These are phyloP conservation scores for Premnoplex brunnescens DNA, from an alignment of 2,797 vertebrate genomes.

Conservation along the genomic window DNA sequence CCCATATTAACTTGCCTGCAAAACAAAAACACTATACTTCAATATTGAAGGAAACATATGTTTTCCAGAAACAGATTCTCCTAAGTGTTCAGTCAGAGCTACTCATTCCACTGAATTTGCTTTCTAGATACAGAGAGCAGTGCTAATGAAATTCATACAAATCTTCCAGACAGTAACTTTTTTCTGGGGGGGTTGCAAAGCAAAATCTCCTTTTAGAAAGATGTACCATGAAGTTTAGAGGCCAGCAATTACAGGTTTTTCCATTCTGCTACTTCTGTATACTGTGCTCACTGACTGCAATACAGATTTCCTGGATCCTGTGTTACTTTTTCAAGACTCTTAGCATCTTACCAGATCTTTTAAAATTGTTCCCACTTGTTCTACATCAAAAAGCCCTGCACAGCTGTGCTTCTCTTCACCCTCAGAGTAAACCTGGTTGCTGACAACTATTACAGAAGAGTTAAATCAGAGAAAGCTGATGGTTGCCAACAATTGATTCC, in stretches of 20 bases:
- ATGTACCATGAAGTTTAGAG: background rate
- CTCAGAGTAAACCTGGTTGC: background rate
- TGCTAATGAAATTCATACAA: background rate
- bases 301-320: background rate
- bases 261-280: background rate
- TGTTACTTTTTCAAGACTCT: background rate
- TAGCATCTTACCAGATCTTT: background rate
- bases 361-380: background rate
- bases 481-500: background rate
- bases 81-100: background rate
- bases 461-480: background rate
- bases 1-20: background rate
- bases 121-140: background rate
- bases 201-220: background rate
- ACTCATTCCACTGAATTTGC: background rate
- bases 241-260: background rate
- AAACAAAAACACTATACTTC: constrained; percentile 28
- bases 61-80: background rate
- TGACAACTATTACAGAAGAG: background rate
- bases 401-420: background rate
- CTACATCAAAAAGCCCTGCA: background rate
- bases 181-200: background rate
- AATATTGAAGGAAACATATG: background rate
- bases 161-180: background rate
- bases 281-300: background rate